Evolutionary conservation across 2,113 vertebrate species (phyloP).

Genomic region (Pelobates fuscus): DNA sequence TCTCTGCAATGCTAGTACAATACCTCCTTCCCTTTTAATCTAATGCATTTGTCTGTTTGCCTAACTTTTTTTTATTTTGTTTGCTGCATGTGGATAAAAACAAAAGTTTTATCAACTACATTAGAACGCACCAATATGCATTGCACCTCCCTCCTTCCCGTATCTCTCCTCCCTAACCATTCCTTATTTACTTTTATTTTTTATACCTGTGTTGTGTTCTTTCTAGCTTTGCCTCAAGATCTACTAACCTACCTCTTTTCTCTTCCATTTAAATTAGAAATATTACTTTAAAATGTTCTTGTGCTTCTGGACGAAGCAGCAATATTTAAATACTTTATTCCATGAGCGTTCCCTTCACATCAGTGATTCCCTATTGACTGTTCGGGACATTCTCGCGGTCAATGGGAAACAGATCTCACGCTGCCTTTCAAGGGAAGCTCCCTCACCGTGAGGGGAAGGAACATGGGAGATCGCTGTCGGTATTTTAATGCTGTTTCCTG

Average conservation of each 20-base stretch:
- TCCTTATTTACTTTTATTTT: conserved; percentile 38
- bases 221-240: conserved; percentile 44
- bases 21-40: conserved; percentile 61
- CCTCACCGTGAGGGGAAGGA: background rate
- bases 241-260: conserved; percentile 41
- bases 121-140: background rate
- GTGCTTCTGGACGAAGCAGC: background rate
- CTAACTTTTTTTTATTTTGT: conserved; percentile 53
- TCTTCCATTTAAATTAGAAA: background rate
- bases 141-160: conserved; percentile 4
- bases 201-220: conserved; percentile 42
- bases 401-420: background rate
- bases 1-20: conserved; percentile 59
- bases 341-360: no score
- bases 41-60: conserved; percentile 66
- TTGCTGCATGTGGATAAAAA: conserved; percentile 66
- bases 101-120: no score
- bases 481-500: background rate
- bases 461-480: background rate
- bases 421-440: background rate
- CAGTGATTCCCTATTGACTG: background rate
- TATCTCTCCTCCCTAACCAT: conserved; percentile 13
- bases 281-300: background rate
- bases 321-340: no score
- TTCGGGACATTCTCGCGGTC: background rate